A percentile compares a stretch with the other conserved stretches of the same genome.
These are phyloP conservation scores for Sorex maritimensis DNA, from an alignment of 2,797 vertebrate genomes.

Conservation along the genomic window DNA sequence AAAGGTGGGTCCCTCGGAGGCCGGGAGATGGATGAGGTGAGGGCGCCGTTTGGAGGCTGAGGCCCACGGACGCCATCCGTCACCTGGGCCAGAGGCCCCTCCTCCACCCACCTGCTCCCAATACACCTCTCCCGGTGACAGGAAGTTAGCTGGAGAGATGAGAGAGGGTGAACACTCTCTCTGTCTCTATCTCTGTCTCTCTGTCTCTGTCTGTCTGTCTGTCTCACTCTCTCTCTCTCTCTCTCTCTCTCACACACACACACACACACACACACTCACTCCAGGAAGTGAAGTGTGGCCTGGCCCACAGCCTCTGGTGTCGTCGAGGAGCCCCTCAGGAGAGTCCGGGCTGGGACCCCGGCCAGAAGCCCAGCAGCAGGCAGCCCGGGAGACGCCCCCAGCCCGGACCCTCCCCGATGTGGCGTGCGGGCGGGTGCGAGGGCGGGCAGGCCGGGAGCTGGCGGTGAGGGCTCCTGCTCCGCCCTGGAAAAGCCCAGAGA, in stretches of 20 bases:
- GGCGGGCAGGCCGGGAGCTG: not conserved
- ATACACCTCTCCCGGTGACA: slow-evolving; percentile 76
- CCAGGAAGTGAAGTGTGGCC: too few species aligned
- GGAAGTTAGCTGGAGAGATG: slow-evolving; percentile 77
- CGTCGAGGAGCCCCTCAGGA: slow-evolving; percentile 25
- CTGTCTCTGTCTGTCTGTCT: not conserved
- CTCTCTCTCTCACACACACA: slow-evolving; percentile 63
- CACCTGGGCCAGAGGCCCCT: slow-evolving; percentile 78
- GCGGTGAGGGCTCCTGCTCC: not conserved
- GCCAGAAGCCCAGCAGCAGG: not conserved
- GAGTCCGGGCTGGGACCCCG: not conserved
- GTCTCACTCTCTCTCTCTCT: slow-evolving; percentile 23
- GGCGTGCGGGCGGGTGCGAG: not conserved
- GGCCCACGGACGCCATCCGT: slow-evolving; percentile 80
- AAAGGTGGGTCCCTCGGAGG: slow-evolving; percentile 83
- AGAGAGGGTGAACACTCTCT: slow-evolving; percentile 58
- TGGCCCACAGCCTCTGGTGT: not conserved
- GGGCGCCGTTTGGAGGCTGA: slow-evolving; percentile 75
- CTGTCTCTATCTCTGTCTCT: too few species aligned
- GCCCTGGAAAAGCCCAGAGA: not conserved
- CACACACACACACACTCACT: too few species aligned
- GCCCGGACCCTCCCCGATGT: not conserved
- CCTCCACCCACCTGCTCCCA: slow-evolving; percentile 62
- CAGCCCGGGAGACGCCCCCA: not conserved
- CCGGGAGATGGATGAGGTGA: slow-evolving; percentile 84